Base-by-base conservation (phyloP, 2,113 vertebrate species). In the Poecilia latipinna region DNA sequence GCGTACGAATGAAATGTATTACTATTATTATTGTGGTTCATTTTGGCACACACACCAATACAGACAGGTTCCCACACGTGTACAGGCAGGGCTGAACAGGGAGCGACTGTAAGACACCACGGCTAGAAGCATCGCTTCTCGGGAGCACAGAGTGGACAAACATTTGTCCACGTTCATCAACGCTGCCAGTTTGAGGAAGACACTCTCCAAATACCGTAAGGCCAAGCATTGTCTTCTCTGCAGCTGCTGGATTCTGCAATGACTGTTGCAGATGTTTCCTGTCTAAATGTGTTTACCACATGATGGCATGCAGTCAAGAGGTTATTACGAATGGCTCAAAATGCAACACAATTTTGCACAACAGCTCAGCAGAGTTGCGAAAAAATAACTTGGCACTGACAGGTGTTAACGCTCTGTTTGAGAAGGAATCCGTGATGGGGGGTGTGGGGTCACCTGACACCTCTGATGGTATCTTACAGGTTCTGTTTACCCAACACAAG, bases 181-280 rank as follows among this genome's bases (percentile, higher is more conserved):
- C 80, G 68, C 28, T 8, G 28, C 68, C 86, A 60, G 35, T 74
- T 79, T 48, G n/a, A 75, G 63, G 71, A 82, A 73, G 44, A 48
- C 35, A 33, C 61, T 62, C 19, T 19, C 61, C 72, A 81, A 82
- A 72, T 51, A 72, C 19, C 76, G 42, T 29, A 74, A 83, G 77
- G 57, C 70, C 35, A 42, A 78, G 68, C 33, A 70, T 88, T 86
- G 80, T 90, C 65, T 88, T 65, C 67, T 60, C 26, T 68, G 77
- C 84, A 87, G 85, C 83, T 80, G 80, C 68, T 37, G 29, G 44
- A 37, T 74, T 82, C 82, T 42, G 69, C 68, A 82, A 82, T 82
- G 78, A 80, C 68, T 33, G 32, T 75, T 87, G 66, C 89, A 89
- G 84, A 84, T 90, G 90, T 88, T 90, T 87, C 80, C 82, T 70